Evolutionary conservation across 2,888 invertebrate species (phyloP).

Genomic region (Drosophila pseudotakahashii): DNA sequence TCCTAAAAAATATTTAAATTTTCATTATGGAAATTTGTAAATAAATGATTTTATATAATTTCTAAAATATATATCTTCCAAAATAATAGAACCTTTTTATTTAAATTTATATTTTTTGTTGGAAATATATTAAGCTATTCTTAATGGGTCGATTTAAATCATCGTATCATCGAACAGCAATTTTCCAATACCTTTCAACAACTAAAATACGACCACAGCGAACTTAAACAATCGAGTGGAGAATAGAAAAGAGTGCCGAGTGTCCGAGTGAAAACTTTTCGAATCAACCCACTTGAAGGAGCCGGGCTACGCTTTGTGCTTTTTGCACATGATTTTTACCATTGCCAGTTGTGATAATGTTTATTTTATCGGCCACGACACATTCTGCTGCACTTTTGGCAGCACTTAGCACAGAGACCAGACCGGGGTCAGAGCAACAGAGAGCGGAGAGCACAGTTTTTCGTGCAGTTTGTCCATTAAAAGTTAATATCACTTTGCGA

Average conservation of each 20-base stretch:
- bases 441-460: constrained; percentile 61
- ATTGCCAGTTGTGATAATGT: constrained; percentile 79
- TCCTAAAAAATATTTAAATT: too few species aligned
- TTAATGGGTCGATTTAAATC: not conserved
- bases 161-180: not conserved
- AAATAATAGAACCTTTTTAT: too few species aligned
- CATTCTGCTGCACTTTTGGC: constrained; percentile 80
- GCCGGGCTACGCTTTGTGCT: constrained; percentile 59
- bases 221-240: constrained; percentile 26
- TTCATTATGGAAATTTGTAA: too few species aligned
- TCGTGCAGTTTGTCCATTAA: constrained; percentile 79
- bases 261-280: constrained; percentile 25
- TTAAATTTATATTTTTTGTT: too few species aligned
- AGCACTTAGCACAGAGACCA: constrained; percentile 72
- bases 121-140: too few species aligned
- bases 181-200: not conserved
- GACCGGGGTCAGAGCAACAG: constrained; percentile 66
- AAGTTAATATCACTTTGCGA: constrained; percentile 80
- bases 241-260: constrained; percentile 3
- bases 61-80: too few species aligned
- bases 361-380: constrained; percentile 80
- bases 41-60: too few species aligned
- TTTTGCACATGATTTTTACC: constrained; percentile 77
- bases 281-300: constrained; percentile 31
- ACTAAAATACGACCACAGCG: not conserved